Evolutionary conservation across 1,140 invertebrate species (phyloP), one percentile per base, ranked within the genome.

Genomic region (Coptotermes formosanus): DNA sequence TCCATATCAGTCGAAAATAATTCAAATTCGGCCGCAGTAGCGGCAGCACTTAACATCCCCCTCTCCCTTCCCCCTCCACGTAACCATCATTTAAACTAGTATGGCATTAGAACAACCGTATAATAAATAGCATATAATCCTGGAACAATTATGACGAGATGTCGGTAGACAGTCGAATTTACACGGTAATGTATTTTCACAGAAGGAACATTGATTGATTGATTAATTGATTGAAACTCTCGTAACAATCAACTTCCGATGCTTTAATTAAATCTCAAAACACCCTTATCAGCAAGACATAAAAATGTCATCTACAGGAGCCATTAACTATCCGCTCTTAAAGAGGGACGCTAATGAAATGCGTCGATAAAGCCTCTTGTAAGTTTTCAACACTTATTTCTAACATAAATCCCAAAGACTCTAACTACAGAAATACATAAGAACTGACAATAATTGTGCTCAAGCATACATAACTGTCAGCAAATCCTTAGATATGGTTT

Each of bases 251-350:
- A 30, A 75, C n/a, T 25, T 75, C 64, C 30, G n/a, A 25, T 1
- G 64, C 8, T 75, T 75, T 75, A 75, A 75, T 75, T 75, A 75
- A 75, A 75, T 75, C 64, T 75, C 64, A 75, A 75, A 30, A 30
- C 14, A 30, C n/a, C 7, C 6, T 75, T 75, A 75, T 75, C 64
- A 75, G 14, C 64, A 75, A 75, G 64, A 75, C 64, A 75, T 14
- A 75, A 75, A 16, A 75, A 75, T 75, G 64, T 25, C 64, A 75
- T 75, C 64, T 75, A 75, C 25, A 9, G n/a, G 2, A 75, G n/a
- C 64, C 64, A 75, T 75, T 75, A 75, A 75, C 64, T 75, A 75
- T n/a, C 25, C 64, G n/a, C 3, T 25, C 64, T 75, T 30, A 30
- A 75, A 30, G n/a, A 6, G 14, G 3, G 25, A 30, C 64, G 25